Base-by-base conservation (phyloP, 2,113 vertebrate genomes). In the Neolamprologus devosi region DNA sequence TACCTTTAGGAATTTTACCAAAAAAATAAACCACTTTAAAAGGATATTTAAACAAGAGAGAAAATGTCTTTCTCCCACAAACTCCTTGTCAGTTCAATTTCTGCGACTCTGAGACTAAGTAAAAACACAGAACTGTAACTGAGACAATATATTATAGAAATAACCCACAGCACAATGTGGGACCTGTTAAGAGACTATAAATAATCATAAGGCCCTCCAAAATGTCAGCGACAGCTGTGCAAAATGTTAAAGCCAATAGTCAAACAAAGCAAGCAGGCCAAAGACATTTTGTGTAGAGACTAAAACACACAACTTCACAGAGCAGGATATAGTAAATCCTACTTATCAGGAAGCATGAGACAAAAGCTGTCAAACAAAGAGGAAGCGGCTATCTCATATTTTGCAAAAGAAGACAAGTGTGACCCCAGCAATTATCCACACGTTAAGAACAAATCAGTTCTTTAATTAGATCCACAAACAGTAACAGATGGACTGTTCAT, bases 161-260 rank as follows among this genome's bases (percentile, higher is more conserved):
- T 79, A 88, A 47, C 81, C 33, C 68, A 55, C 65, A 89, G 84
- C 81, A 87, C 73, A 89, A 91, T 87, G 58, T 75, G 85, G 82
- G 75, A 89, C 53, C 82, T 91, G 57, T 88, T 87, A 82, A 89
- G 60, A 87, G 47, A 87, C 86, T 89, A 91, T 90, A 93, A 90
- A 92, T 86, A 90, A 92, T 88, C 47, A 63, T 85, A 53, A 84
- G 82, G 65, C 60, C 88, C 88, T 89, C 17, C 26, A 81, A 90
- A 92, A 93, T 87, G 85, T 92, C 86, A 91, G 84, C 81, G 85
- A 92, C 85, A 89, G 83, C 86, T 88, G 80, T 90, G 84, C 84
- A 57, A 93, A 86, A 91, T 80, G 54, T 93, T 87, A 85, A 89
- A 83, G 75, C 81, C 70, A 80, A 68, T 82, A 86, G 87, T 87